Base-by-base conservation (phyloP, 2,888 invertebrate species). In the Poecilobothrus nobilitatus region DNA sequence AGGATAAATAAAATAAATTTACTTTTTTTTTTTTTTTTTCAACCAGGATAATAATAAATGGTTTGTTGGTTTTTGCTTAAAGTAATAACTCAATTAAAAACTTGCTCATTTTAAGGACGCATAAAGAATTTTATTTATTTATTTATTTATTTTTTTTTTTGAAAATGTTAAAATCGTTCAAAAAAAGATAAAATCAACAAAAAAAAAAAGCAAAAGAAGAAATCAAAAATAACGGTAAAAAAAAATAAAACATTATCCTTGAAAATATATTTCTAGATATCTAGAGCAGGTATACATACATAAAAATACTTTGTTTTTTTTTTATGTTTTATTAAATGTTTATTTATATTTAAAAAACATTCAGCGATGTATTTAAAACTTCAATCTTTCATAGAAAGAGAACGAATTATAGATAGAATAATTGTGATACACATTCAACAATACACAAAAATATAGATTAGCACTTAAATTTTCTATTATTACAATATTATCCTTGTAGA, bases 21-120 rank as follows among this genome's bases (percentile, higher is more conserved):
- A 41, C 7, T 27, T 27, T 4, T 41, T 12, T 8, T 15, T 3
- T 8, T 41, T 41, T 3, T 41, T 12, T 41, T 12, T 41, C 2
- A 5, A 41, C 41, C 9, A 53, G 53, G 53, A 53, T 53, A 53
- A 53, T 53, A 53, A 53, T 53, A 63, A 63, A 63, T 63, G 63
- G 63, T 63, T 63, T 63, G 63, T 63, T 63, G 63, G 63, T 63
- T 63, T 63, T 63, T 63, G 27, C 63, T 63, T 27, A 63, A 53
- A 63, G 15, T 63, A 63, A 63, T 63, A 63, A 63, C 63, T 63
- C 63, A 63, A 63, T 63, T 63, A 63, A 63, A 63, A 63, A 63
- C 63, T 63, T 63, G 63, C 63, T 63, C 63, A 63, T 63, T 63
- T 63, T 9, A 63, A 20, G 27, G 63, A 63, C 63, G 63, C 63